A percentile compares a stretch with the other conserved stretches of the same genome.
phyloP scores from a whole-genome alignment of 2,888 invertebrate genomes.

The Caenorhabditis imperialis region DNA sequence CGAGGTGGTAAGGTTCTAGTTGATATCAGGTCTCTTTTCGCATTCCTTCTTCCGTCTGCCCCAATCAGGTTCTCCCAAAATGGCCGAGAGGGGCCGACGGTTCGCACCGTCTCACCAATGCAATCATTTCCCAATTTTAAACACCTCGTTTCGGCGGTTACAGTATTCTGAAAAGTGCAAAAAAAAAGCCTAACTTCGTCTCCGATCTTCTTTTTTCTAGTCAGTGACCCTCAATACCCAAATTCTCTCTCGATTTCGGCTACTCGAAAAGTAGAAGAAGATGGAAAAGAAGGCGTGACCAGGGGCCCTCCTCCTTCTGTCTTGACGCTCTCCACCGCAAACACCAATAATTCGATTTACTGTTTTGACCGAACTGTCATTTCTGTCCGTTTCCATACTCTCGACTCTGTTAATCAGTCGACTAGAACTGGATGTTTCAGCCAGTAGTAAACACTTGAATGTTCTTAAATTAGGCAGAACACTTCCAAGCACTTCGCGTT shows the following conservation, averaged over 20 bases:
- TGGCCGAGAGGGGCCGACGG: not conserved
- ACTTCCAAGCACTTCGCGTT: not conserved
- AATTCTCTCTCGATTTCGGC: constrained; percentile 4
- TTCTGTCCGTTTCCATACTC: constrained; percentile 25
- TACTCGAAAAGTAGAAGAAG: constrained; percentile 16
- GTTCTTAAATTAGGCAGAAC: constrained; percentile 28
- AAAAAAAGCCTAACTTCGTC: not conserved
- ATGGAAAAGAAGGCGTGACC: constrained; percentile 46
- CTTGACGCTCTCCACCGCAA: constrained; percentile 17
- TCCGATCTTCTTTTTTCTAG: not conserved
- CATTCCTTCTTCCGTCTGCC: constrained; percentile 13
- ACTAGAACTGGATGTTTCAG: constrained; percentile 30
- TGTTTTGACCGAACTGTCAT: constrained; percentile 39
- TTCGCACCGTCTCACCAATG: constrained; percentile 4
- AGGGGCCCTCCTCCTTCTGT: constrained; percentile 27
- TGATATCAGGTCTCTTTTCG: constrained; percentile 36
- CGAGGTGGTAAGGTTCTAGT: constrained; percentile 8
- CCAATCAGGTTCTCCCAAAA: constrained; percentile 29
- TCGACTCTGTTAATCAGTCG: constrained; percentile 29
- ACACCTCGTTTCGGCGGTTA: not conserved
- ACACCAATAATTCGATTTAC: constrained; percentile 49
- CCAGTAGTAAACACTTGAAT: constrained; percentile 31
- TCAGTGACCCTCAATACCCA: constrained; percentile 3
- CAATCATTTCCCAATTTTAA: not conserved
- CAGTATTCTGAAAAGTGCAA: not conserved